Base-by-base conservation (phyloP, 2,113 vertebrate species). In the Alouatta palliata region DNA sequence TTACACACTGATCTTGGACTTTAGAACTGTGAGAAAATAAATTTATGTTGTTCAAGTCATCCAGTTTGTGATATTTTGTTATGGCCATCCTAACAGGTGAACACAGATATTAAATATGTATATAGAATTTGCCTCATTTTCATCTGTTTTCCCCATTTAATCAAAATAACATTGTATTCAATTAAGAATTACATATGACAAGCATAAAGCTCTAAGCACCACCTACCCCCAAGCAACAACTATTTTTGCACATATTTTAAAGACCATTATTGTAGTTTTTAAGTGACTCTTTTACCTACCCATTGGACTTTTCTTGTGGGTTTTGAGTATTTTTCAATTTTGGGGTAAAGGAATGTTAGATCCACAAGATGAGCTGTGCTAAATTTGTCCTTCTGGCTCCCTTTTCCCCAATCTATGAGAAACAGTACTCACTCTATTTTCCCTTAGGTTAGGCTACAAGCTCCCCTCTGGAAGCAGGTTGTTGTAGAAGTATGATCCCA, bases 321-420 rank as follows among this genome's bases (percentile, higher is more conserved):
- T 11, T 93, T 90, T 96, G 61, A 92, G 43, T 61, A 68, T 3
- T 90, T 86, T 86, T 88, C 40, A 96, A 84, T 56, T 80, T 11
- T 32, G 71, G 32, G 52, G 40, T 40, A 90, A 94, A 85, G 30
- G 12, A 32, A 80, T 30, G 6, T 58, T 71, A 81, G 75, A 81
- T 77, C 10, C 5, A 40, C 32, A 87, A 85, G 37, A 66, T 47
- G 11, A 91, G 19, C 2, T n/a, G 52, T 73, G 40, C 54, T 96
- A 20, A n/a, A 80, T 45, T 19, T 80, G 13, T 66, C 12, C 32
- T 79, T 64, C 35, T 11, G 4, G 8, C 21, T 68, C 5, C 40
- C 52, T 6, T 37, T 91, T 88, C 9, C 27, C 12, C 17, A 0
- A 84, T 12, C 58, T 37, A 32, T n/a, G 64, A 93, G 61, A 83